Conservation (phyloP, 2,113 vertebrate species). For the Sceloporus undulatus region DNA sequence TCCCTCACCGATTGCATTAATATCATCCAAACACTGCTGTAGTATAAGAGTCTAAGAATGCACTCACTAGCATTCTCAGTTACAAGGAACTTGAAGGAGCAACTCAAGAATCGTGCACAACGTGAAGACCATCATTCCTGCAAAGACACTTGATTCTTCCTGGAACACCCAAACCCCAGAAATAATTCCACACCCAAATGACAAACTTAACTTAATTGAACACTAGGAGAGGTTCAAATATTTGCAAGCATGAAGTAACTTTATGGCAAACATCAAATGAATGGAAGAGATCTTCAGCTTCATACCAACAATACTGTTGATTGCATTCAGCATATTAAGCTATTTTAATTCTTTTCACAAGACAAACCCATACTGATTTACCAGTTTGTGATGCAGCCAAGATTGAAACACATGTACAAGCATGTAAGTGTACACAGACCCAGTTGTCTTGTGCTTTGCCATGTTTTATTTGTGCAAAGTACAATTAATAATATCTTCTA, state of each 20-base stretch:
- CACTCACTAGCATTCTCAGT: conserved; percentile 41
- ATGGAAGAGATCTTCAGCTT: conserved; percentile 17
- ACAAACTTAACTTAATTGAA: conserved; percentile 56
- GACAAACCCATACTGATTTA: neutral
- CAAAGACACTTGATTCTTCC: conserved; percentile 59
- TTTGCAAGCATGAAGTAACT: conserved; percentile 63
- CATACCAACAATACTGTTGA: conserved; percentile 37
- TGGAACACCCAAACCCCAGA: conserved; percentile 65
- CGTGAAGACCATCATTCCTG: conserved; percentile 66
- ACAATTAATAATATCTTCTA: conserved; percentile 13
- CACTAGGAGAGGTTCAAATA: conserved; percentile 59
- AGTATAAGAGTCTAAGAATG: conserved; percentile 62
- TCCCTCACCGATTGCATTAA: conserved; percentile 30
- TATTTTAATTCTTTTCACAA: conserved; percentile 5
- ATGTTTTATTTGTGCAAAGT: conserved; percentile 9
- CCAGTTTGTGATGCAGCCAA: neutral
- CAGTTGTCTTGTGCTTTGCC: neutral
- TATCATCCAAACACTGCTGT: conserved; percentile 47
- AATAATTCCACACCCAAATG: conserved; percentile 67
- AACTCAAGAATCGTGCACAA: conserved; percentile 65
- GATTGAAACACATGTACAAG: conserved; percentile 22
- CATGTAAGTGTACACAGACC: neutral
- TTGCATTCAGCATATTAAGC: conserved; percentile 41
- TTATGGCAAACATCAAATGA: conserved; percentile 28
- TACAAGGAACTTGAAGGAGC: conserved; percentile 58